Base-by-base conservation (phyloP, 2,113 vertebrate genomes). In the Hiodon alosoides region DNA sequence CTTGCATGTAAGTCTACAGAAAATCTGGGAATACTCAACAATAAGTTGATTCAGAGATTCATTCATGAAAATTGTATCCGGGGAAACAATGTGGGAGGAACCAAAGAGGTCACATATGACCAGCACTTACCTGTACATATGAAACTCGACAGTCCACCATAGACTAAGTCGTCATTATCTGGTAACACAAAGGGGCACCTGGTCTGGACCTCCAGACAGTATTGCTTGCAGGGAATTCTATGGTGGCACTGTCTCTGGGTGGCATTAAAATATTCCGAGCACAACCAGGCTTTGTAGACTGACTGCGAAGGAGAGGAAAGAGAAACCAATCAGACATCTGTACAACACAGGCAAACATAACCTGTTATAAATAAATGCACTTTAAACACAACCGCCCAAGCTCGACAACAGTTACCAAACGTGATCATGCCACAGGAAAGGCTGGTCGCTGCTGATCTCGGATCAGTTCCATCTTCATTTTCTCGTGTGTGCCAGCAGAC, bases 261-360 rank as follows among this genome's bases (percentile, higher is more conserved):
- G 79, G 92, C 93, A 86, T 94, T 91, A 89, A 95, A 94, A 82
- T 91, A 94, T 89, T 94, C 92, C 85, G 93, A 93, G 90, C 94
- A 95, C 74, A 95, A 90, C 94, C 94, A 94, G 90, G 93, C 92
- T 90, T 94, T 94, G 90, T 95, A 95, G 90, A 94, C 93, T 82
- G 87, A 87, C 94, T 95, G 86, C 59, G 88, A 85, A 60, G 14
- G 69, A 4, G 52, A 67, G 7, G 51, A 11, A 57, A 72, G n/a
- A 4, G n/a, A 74, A 52, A 57, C 6, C 14, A 54, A 5, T 48
- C 60, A 74, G 46, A 31, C 5, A 52, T 47, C 11, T 66, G 13
- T 13, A n/a, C 31, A 48, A 48, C 11, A 55, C 7, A 11, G 57
- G 3, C 7, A n/a, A 60, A 59, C 16, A n/a, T 16, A 16, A 16